Evolutionary conservation across 2,113 vertebrate genomes (phyloP), one percentile per base, ranked within the genome.

Genomic region (Tringa solitaria): DNA sequence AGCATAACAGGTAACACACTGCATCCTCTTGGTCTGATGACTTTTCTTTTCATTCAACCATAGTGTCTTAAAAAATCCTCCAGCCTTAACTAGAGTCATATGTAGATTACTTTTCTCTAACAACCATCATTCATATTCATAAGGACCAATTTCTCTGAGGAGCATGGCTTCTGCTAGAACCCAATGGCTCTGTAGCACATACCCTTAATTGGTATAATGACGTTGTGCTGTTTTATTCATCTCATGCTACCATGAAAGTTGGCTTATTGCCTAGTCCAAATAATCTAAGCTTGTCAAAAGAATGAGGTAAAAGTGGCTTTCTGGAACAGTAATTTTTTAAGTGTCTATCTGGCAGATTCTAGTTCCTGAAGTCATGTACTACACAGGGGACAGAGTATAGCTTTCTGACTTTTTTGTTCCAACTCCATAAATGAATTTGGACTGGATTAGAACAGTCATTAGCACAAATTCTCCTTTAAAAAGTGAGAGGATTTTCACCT

Each of bases 271-370:
- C 73, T 81, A 90, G 51, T 74, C 93, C 39, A 93, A 91, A 95
- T 84, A 87, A 84, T 48, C 72, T 84, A 72, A 77, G 48, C 7
- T 82, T 93, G 61, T 91, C 76, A 80, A 91, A 92, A 82, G 84
- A 89, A 91, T 93, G 73, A 93, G 50, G 69, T 76, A 80, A 85
- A 84, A 9, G 8, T 59, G 45, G n/a, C 26, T 93, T 95, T 93
- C 84, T 87, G 80, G 74, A 96, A 80, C 37, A 87, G 46, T 37
- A 94, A 95, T 85, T 93, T 90, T 24, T 76, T 83, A 93, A 96
- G 77, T 83, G 54, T 39, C 30, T 87, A 6, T 53, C 88, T 96
- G 84, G 77, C 80, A 89, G 54, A 91, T 85, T 69, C 41, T 59
- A 13, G 51, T 77, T 97, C 51, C 59, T 83, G 74, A 85, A 89